Evolutionary conservation across 30 jellyfish, hydroid and myxozoan genomes (phyloP), one percentile per base, ranked within the genome.

Genomic region (Aurelia aurita complex sp. Pacific): DNA sequence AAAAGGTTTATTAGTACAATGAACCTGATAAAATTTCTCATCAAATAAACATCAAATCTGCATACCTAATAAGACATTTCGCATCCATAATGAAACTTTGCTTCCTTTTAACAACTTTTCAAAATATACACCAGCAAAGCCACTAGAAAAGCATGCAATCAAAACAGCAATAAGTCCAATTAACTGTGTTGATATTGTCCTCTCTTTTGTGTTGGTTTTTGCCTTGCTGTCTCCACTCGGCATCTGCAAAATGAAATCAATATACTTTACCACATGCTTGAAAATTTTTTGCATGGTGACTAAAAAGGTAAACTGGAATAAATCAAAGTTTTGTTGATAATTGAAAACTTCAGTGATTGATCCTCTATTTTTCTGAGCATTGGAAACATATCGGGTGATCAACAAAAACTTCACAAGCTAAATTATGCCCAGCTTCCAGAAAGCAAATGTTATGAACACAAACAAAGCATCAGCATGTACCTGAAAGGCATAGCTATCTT

Each of bases 51-150:
- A 46, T 4, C 1, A 9, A 46, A 50, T 50, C 40, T 43, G 74
- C 92, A 10, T 68, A 95, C 99, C 99, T 79, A 95, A 69, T 59
- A 90, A 83, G 50, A 95, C 64, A 85, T 95, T 95, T 90, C 97
- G 86, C 99, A 95, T 95, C 99, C 99, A 90, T 59, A 95, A 46
- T 32, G 98, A 95, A 5, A 90, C 90, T 75, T 82, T 60, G 76
- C 98, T 95, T 60, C 98, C 96, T 83, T 95, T 95, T 38, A 95
- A 71, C 46, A 94, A 82, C 73, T 94, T 94, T 69, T 94, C 99
- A 80, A 94, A 94, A 73, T 94, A 94, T 46, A 94, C 99, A 57
- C 99, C 99, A 77, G 99, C 96, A 81, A 94, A 94, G 15, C 99
- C 99, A 85, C 99, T 94, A 14, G 99, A 94, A 65, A 94, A 79